Conservation (phyloP, 2,797 vertebrate genomes). For the Acanthiza pusilla region DNA sequence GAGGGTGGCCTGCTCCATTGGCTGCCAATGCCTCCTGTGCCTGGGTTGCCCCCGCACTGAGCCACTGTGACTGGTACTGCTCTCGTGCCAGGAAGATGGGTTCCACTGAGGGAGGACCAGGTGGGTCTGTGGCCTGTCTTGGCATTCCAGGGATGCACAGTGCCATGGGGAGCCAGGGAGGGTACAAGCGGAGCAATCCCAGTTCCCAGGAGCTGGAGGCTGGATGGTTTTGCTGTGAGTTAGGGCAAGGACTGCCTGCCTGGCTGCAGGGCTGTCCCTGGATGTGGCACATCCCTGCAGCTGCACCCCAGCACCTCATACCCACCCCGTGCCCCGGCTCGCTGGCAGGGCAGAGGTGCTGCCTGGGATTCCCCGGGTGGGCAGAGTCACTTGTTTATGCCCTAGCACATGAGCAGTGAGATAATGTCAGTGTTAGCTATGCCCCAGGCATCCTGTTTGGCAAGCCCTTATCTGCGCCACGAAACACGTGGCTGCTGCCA, state of each 20-base stretch:
- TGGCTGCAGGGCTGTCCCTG: background rate
- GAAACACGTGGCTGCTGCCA: background rate
- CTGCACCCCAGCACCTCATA: background rate
- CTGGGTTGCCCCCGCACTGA: background rate
- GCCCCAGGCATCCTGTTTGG: conserved; percentile 28
- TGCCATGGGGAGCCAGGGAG: background rate
- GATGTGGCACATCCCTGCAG: background rate
- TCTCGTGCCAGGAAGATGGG: fast-evolving
- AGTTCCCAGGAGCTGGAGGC: background rate
- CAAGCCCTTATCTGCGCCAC: background rate
- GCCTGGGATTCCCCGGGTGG: background rate
- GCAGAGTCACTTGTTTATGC: background rate
- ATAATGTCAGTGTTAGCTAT: background rate
- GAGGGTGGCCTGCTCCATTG: fast-evolving
- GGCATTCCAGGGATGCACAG: background rate
- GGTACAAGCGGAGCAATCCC: background rate
- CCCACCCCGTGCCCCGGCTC: background rate
- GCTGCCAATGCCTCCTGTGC: background rate
- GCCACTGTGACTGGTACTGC: background rate
- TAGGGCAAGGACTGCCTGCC: background rate
- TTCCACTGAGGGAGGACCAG: background rate
- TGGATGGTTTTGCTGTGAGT: background rate
- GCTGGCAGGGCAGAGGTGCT: background rate
- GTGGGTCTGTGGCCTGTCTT: fast-evolving
- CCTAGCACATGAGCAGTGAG: background rate